Base-by-base conservation (phyloP, 2,113 vertebrate species). In the Oreochromis tanganicae region DNA sequence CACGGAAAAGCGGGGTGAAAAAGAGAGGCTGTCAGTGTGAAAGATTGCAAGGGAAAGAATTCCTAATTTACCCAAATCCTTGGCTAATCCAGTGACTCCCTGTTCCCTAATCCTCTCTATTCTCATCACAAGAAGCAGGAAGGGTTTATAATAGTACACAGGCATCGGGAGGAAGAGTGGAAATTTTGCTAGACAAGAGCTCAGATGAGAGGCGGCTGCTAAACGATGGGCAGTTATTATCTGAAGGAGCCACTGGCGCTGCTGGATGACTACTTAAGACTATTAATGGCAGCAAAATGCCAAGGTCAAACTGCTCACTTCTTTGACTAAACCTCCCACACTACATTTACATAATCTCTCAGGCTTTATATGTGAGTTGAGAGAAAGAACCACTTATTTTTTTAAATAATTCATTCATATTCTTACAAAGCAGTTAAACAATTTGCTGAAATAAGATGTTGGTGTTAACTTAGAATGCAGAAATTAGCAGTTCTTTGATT, bases 21-120 rank as follows among this genome's bases (percentile, higher is more conserved):
- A 68, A 88, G 80, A 92, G 81, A 87, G 85, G 68, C 57, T 85
- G 56, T 91, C 88, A 75, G 59, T 59, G 61, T 81, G 83, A 84
- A 83, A 78, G 61, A 88, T 79, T 78, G 79, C 38, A 52, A 85
- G 89, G 61, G 83, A 86, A 88, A 92, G 84, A 85, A 92, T 94
- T 94, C 88, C 88, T 89, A 92, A 93, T 95, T 94, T 91, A 92
- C 87, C 87, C 84, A 93, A 93, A 95, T 92, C 95, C 93, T 81
- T 27, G 5, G 34, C 83, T 94, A 93, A 95, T 94, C 94, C 93
- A 87, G 43, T 61, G 81, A 88, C 92, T 87, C 91, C 88, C 84
- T 41, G 71, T 80, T 88, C 83, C 82, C 84, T 94, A 93, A 94
- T 95, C 91, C 87, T 84, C 83, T 89, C 80, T 88, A 24, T 89